A percentile compares a stretch with the other conserved stretches of the same genome.
phyloP scores from a whole-genome alignment of 2,888 invertebrate species.

The Drosophila lutescens region DNA sequence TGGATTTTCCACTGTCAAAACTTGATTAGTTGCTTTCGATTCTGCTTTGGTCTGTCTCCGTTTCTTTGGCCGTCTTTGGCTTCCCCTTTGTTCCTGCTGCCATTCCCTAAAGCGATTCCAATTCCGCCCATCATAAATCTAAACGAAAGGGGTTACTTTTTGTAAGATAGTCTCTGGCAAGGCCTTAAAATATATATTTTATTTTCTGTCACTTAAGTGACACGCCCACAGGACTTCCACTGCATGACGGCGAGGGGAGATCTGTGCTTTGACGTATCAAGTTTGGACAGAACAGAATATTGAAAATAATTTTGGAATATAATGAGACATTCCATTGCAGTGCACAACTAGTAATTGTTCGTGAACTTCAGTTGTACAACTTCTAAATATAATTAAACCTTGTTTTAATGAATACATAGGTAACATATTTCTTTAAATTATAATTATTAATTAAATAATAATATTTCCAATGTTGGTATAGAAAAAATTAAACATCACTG shows the following conservation, averaged over 20 bases:
- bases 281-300: slow-evolving; percentile 1
- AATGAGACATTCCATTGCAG: not conserved
- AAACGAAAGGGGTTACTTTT: slow-evolving; percentile 68
- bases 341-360: not conserved
- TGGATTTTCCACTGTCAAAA: slow-evolving; percentile 82
- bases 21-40: slow-evolving; percentile 80
- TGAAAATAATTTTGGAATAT: not conserved
- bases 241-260: slow-evolving; percentile 5
- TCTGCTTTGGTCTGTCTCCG: slow-evolving; percentile 42
- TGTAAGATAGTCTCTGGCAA: slow-evolving; percentile 45
- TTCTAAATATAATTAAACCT: no score
- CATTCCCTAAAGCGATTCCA: slow-evolving; percentile 31
- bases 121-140: slow-evolving; percentile 75
- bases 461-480: no score
- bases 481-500: no score
- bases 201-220: slow-evolving; percentile 58
- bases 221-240: slow-evolving; percentile 36
- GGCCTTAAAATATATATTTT: slow-evolving; percentile 54
- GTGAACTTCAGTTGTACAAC: not conserved
- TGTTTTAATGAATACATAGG: no score
- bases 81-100: slow-evolving; percentile 37
- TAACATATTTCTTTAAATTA: no score
- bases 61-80: slow-evolving; percentile 6
- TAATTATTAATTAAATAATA: no score
- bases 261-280: not conserved